phyloP scores from a whole-genome alignment of 2,113 vertebrate species.

The Upupa epops region DNA sequence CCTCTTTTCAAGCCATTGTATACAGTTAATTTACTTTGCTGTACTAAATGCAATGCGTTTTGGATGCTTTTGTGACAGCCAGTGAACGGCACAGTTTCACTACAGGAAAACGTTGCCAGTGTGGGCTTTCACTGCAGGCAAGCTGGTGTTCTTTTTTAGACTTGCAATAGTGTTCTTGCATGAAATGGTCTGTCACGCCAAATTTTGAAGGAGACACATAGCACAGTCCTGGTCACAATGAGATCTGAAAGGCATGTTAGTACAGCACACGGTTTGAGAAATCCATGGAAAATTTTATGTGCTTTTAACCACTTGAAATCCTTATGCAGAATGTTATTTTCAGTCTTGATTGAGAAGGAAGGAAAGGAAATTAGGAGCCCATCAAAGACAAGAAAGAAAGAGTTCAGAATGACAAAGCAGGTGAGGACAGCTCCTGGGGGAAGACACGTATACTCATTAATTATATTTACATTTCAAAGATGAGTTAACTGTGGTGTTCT shows the following conservation, averaged over 20 bases:
- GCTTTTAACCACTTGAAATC: background rate
- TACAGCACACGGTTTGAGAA: background rate
- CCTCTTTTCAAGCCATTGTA: background rate
- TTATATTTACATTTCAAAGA: constrained; percentile 69
- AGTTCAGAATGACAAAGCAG: constrained; percentile 20
- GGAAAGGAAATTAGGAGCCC: background rate
- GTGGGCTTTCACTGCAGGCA: constrained; percentile 1
- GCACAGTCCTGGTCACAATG: background rate
- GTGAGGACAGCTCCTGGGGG: constrained; percentile 21
- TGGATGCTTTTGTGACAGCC: background rate
- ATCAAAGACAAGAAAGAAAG: background rate
- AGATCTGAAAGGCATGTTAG: background rate
- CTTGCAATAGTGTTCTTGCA: background rate
- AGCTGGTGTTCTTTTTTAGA: constrained; percentile 8
- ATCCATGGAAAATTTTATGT: background rate
- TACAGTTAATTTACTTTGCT: background rate
- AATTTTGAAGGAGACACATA: background rate
- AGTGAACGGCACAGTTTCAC: background rate
- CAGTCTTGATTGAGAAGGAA: background rate
- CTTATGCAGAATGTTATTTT: constrained; percentile 1
- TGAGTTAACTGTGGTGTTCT: background rate
- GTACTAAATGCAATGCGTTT: background rate
- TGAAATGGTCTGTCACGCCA: background rate
- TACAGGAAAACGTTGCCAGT: background rate
- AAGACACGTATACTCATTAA: constrained; percentile 35